Base-by-base conservation (phyloP, 2,113 vertebrate genomes). In the Nesoenas mayeri region DNA sequence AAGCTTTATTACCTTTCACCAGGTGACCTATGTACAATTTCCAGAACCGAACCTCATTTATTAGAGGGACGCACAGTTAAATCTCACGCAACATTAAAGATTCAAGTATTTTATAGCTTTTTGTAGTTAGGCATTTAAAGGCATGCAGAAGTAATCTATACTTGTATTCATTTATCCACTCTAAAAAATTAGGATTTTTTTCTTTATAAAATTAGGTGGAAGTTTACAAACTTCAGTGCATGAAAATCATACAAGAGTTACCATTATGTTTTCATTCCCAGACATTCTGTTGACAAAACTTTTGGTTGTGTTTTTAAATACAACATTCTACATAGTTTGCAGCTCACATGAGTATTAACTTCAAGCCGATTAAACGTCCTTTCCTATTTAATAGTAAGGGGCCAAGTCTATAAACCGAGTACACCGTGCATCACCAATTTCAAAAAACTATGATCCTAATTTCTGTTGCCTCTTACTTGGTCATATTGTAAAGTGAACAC, bases 361-460 rank as follows among this genome's bases (percentile, higher is more conserved):
- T 91, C 25, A 64, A 48, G 38, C 10, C 71, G 51, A 88, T 60
- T 71, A 53, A 70, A 48, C 0, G 0, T 32, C n/a, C 20, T 62
- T 70, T 88, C 21, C 22, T 56, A 31, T 36, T 56, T 64, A 75
- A 58, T 6, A 31, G 14, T 21, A 79, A 79, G 31, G 4, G 3
- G 6, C 3, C 28, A 67, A 80, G 5, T 53, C 61, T 71, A 1
- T 36, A 34, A 77, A 9, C 3, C 0, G 4, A 58, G 48, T 12
- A 48, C 19, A 12, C 5, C 15, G 24, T 12, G 17, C 62, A 77
- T 32, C 62, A 40, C 13, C 10, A 11, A 38, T 80, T 80, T 19
- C 42, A 77, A 10, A 0, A 51, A 64, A 16, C 1, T 2, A 48
- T 10, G 36, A 10, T 48, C 13, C 36, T 20, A 4, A 4, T 12